Evolutionary conservation across 2,888 invertebrate genomes (phyloP).

Genomic region (Apomyelois bistriatella): DNA sequence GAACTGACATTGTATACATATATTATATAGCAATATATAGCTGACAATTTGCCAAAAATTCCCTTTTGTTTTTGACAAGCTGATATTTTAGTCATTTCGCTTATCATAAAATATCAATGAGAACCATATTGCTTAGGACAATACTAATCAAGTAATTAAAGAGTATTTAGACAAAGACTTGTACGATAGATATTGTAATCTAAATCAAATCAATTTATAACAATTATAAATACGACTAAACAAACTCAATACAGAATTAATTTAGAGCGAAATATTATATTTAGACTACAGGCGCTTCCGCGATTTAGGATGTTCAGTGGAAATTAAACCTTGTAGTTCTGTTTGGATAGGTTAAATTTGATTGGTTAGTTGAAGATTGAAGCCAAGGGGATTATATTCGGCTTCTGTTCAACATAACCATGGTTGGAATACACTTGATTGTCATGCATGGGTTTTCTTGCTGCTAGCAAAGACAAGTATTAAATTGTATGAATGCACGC

Average conservation of each 20-base stretch:
- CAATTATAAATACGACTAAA: neutral
- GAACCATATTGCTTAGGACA: neutral
- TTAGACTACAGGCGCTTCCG: constrained; percentile 12
- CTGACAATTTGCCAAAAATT: neutral
- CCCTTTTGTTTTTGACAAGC: neutral
- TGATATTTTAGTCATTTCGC: neutral
- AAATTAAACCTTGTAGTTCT: neutral
- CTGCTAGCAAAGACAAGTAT: neutral
- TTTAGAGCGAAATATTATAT: constrained; percentile 15
- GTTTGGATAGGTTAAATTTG: neutral
- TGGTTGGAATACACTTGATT: constrained; percentile 10
- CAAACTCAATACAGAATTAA: constrained; percentile 8
- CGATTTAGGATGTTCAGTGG: neutral
- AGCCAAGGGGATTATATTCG: constrained; percentile 13
- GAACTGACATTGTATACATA: neutral
- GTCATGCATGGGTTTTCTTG: constrained; percentile 6
- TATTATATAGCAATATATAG: no score
- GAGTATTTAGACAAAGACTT: neutral
- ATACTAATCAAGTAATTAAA: neutral
- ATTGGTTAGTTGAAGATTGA: constrained; percentile 1
- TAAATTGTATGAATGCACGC: no score
- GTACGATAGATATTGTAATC: neutral
- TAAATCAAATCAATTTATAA: neutral
- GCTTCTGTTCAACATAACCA: constrained; percentile 3
- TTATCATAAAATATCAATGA: neutral